Base-by-base conservation (phyloP, 1,140 invertebrate species). In the Antheraea mylitta region DNA sequence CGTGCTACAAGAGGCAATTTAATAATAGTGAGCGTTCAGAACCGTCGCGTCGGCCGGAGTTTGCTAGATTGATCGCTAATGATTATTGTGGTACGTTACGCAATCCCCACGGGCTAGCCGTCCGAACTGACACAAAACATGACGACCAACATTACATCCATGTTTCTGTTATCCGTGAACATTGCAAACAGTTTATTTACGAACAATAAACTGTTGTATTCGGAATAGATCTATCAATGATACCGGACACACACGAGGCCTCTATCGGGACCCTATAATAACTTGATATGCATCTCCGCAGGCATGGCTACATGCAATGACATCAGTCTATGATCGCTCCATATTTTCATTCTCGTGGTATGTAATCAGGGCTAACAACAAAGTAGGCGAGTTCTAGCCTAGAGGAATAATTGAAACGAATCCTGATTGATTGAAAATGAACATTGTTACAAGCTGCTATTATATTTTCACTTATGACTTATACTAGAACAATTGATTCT, bases 1-100 rank as follows among this genome's bases (percentile, higher is more conserved):
- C 45, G 45, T 53, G 69, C 71, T 83, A 74, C 82, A 69, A 82
- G 85, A 82, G 82, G 67, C 78, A 78, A 86, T 85, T 85, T 85
- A 71, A 70, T 64, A 75, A 77, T 30, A 71, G 64, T 72, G 73
- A 75, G 70, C 75, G 77, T 73, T 78, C 80, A 59, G 63, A 71
- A 70, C 79, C 83, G 80, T 80, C 83, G 79, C 83, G 80, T 80
- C 83, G 79, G 83, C 84, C 67, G 70, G 73, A 82, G 76, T 80
- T 70, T 63, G 72, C 72, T 71, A 80, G 85, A 89, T 89, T 89
- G 87, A 89, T 86, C 85, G 84, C 80, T 83, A 86, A 89, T 86
- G 80, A 85, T 81, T 82, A 85, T 89, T 82, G 82, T 86, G 45
- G 45, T 87, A 83, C 71, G 73, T 74, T 82, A 83, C 75, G 78